Evolutionary conservation across 2,797 vertebrate species (phyloP).

Genomic region (Centropyge bicolor): DNA sequence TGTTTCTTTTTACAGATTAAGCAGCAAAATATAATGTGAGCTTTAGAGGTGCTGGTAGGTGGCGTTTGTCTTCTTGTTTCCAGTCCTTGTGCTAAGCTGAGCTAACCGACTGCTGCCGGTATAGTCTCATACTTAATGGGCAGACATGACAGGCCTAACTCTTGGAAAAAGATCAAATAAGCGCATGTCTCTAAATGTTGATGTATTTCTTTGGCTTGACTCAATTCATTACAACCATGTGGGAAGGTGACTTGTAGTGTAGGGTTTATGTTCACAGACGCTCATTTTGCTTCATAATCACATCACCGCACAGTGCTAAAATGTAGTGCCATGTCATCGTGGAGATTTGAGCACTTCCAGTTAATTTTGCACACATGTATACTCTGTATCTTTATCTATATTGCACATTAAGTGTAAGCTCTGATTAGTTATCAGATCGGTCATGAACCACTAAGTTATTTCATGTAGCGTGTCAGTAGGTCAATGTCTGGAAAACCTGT

Average conservation of each 20-base stretch:
- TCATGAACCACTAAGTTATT: constrained; percentile 6
- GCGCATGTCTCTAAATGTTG: not conserved
- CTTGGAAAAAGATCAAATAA: not conserved
- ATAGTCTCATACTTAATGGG: not conserved
- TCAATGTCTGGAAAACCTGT: constrained; percentile 10
- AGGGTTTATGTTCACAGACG: not conserved
- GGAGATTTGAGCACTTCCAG: not conserved
- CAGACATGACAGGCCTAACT: not conserved
- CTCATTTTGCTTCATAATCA: not conserved
- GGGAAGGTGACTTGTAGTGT: not conserved
- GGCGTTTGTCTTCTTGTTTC: not conserved
- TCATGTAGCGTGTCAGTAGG: constrained; percentile 4
- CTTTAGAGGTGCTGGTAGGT: not conserved
- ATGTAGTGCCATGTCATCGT: not conserved
- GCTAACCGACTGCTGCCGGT: not conserved
- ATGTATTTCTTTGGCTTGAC: not conserved
- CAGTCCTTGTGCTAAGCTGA: not conserved
- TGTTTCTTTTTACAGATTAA: not conserved
- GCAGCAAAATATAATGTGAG: not conserved
- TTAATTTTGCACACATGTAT: not conserved
- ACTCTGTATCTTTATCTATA: not conserved
- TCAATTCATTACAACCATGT: not conserved
- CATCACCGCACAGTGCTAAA: not conserved
- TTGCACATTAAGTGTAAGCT: not conserved
- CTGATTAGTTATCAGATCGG: not conserved